Evolutionary conservation across 2,797 vertebrate species (phyloP).

Genomic region (Numenius phaeopus): DNA sequence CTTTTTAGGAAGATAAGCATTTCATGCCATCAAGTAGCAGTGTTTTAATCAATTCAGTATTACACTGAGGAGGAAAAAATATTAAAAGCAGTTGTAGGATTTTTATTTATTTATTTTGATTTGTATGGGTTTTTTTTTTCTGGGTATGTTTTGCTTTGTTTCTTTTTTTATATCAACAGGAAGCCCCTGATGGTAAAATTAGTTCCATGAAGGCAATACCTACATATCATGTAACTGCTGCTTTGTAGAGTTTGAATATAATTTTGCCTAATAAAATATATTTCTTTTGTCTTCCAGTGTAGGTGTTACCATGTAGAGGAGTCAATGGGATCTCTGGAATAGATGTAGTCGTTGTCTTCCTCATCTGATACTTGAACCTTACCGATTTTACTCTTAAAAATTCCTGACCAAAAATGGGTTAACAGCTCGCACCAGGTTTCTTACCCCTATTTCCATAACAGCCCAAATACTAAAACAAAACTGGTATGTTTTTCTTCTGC

Average conservation of each 20-base stretch:
- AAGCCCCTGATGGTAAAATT: background rate
- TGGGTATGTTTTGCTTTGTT: background rate
- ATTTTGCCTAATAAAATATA: background rate
- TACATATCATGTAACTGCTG: background rate
- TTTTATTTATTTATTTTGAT: background rate
- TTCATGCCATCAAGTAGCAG: background rate
- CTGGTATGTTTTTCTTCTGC: background rate
- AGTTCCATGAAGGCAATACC: background rate
- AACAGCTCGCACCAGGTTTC: background rate
- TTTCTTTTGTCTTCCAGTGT: background rate
- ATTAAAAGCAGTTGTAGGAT: accelerated
- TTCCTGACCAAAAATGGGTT: background rate
- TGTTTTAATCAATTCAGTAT: background rate
- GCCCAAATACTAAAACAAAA: background rate
- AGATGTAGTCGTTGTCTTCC: accelerated
- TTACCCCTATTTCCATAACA: background rate
- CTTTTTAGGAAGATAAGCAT: background rate
- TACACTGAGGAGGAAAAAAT: background rate
- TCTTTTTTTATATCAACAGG: background rate
- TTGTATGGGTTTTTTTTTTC: background rate
- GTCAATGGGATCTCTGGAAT: background rate
- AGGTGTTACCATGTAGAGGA: accelerated
- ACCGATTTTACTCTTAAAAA: background rate
- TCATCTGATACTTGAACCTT: background rate
- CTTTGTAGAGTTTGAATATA: background rate